Conservation (phyloP, 2,888 invertebrate species). For the Lathronympha strigana region DNA sequence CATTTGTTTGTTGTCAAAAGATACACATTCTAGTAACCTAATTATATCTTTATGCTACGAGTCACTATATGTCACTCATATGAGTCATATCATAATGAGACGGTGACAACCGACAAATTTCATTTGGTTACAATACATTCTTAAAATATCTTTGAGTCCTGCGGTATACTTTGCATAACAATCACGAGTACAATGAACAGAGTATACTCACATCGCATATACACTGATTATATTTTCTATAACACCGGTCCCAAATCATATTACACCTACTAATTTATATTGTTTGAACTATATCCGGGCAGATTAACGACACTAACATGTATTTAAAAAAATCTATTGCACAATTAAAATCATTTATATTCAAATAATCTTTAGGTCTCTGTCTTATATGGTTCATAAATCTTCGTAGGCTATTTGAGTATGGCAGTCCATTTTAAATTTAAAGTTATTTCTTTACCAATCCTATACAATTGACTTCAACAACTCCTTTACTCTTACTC, state of each 20-base stretch:
- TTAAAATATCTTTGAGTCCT: not conserved
- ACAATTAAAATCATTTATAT: not conserved
- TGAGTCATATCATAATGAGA: no score
- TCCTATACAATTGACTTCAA: slow-evolving; percentile 34
- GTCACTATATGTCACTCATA: no score
- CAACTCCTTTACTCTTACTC: slow-evolving; percentile 16
- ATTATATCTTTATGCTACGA: no score
- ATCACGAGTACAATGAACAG: slow-evolving; percentile 17
- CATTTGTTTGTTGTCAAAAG: not conserved
- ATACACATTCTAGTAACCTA: no score
- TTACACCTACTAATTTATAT: slow-evolving; percentile 10
- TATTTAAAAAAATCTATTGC: not conserved
- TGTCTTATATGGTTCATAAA: no score
- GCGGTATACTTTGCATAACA: not conserved
- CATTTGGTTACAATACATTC: not conserved
- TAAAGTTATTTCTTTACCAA: slow-evolving; percentile 31
- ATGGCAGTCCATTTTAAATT: slow-evolving; percentile 8
- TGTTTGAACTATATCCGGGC: slow-evolving; percentile 9
- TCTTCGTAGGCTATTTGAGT: slow-evolving; percentile 6
- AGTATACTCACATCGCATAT: slow-evolving; percentile 10
- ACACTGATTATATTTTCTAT: slow-evolving; percentile 16
- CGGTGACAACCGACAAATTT: not conserved
- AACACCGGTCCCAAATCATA: slow-evolving; percentile 27
- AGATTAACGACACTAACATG: slow-evolving; percentile 3
- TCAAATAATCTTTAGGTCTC: not conserved